phyloP scores from a whole-genome alignment of 2,888 invertebrate species.

The Erynnis tages region DNA sequence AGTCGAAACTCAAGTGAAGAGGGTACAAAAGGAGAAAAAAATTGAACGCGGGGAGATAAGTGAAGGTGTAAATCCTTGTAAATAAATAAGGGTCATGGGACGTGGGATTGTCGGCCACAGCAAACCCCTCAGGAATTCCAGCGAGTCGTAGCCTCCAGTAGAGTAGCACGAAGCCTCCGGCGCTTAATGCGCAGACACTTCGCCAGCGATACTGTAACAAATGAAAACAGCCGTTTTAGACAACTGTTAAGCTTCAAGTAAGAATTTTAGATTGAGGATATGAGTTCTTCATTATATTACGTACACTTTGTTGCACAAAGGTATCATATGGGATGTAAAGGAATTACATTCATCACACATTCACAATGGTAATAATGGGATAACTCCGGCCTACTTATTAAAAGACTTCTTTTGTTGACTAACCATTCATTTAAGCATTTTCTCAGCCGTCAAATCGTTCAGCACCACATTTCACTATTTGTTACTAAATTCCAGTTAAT shows the following conservation, averaged over 20 bases:
- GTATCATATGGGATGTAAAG: no score
- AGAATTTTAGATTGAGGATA: no score
- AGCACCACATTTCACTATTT: no score
- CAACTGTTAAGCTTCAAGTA: neutral
- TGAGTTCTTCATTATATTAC: no score
- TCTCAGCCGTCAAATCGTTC: no score
- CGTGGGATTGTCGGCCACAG: conserved; percentile 97
- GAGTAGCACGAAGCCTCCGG: conserved; percentile 85
- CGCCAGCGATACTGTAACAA: conserved; percentile 86
- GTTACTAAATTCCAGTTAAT: neutral
- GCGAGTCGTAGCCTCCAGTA: conserved; percentile 90
- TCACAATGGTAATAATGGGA: no score
- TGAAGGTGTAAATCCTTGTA: conserved; percentile 93
- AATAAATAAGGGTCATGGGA: conserved; percentile 91
- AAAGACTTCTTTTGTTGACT: no score
- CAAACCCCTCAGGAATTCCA: conserved; percentile 89
- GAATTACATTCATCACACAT: no score
- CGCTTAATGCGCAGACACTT: conserved; percentile 85
- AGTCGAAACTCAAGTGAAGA: conserved; percentile 95
- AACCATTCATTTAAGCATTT: neutral
- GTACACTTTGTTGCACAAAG: no score
- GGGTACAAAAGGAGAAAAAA: conserved; percentile 93
- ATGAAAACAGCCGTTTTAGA: conserved; percentile 36
- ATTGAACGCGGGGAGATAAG: conserved; percentile 95
- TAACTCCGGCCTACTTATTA: no score